Evolutionary conservation across 1,140 invertebrate species (phyloP).

Genomic region (Melanaphis sacchari): DNA sequence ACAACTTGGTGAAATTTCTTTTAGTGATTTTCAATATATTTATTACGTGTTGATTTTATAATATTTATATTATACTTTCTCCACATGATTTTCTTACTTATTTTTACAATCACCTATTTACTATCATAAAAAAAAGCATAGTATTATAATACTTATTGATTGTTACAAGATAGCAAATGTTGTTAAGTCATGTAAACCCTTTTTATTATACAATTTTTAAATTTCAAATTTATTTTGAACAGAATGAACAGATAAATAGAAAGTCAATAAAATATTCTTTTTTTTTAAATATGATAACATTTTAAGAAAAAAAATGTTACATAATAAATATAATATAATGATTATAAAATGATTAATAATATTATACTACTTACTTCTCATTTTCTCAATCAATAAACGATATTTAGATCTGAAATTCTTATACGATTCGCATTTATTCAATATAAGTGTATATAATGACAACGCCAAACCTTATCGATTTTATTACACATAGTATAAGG

Average conservation of each 20-base stretch:
- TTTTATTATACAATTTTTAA: slow-evolving; percentile 2
- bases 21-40: neutral
- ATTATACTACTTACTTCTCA: neutral
- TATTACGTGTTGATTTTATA: slow-evolving; percentile 1
- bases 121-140: neutral
- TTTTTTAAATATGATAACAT: neutral
- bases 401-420: neutral
- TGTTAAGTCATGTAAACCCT: neutral
- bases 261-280: neutral
- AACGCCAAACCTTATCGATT: neutral
- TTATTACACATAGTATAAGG: neutral
- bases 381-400: neutral
- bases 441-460: neutral
- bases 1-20: slow-evolving; percentile 2
- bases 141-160: neutral
- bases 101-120: neutral
- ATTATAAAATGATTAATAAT: neutral
- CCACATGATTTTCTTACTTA: neutral
- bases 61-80: slow-evolving; percentile 17
- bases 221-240: neutral
- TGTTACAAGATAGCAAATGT: neutral
- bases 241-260: neutral
- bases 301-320: neutral
- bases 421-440: neutral
- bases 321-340: neutral